Percentiles rank a stretch among this genome's conserved stretches.
These are phyloP conservation scores for Ophioninae sp. DNA, from an alignment of 2,888 invertebrate species.

Conservation along the genomic window DNA sequence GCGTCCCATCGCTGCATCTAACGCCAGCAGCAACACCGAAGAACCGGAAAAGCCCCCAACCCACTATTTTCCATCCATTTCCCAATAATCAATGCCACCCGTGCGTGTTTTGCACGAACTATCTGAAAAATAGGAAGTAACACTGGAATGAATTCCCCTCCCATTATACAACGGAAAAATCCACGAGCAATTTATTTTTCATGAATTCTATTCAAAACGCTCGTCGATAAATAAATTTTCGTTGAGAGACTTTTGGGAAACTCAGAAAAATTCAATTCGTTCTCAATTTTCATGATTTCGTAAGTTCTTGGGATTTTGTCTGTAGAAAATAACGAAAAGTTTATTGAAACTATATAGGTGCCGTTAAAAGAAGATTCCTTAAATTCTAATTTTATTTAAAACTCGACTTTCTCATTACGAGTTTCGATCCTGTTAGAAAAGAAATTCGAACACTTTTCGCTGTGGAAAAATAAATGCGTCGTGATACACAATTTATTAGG, in stretches of 20 bases:
- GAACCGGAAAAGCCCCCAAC: slow-evolving; percentile 18
- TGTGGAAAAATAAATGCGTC: not conserved
- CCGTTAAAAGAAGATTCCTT: too few species aligned
- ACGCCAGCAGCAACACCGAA: slow-evolving; percentile 13
- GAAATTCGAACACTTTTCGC: too few species aligned
- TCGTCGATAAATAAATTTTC: not conserved
- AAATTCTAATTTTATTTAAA: too few species aligned
- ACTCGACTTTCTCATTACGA: too few species aligned
- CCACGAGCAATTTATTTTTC: not conserved
- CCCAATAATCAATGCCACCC: slow-evolving; percentile 34
- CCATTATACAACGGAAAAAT: not conserved
- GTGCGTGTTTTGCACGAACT: slow-evolving; percentile 14
- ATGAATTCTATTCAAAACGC: not conserved
- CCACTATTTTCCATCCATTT: not conserved
- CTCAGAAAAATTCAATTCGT: not conserved
- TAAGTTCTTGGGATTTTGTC: too few species aligned
- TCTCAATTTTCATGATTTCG: not conserved
- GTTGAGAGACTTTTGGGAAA: not conserved
- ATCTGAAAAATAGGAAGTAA: not conserved
- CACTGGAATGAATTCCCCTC: not conserved
- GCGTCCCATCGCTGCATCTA: not conserved
- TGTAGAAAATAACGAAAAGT: too few species aligned
- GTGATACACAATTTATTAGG: not conserved
- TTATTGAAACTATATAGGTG: too few species aligned
- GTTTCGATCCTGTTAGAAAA: too few species aligned